phyloP scores from a whole-genome alignment of 2,797 vertebrate species.

The Petrocephalus schoutedeni region DNA sequence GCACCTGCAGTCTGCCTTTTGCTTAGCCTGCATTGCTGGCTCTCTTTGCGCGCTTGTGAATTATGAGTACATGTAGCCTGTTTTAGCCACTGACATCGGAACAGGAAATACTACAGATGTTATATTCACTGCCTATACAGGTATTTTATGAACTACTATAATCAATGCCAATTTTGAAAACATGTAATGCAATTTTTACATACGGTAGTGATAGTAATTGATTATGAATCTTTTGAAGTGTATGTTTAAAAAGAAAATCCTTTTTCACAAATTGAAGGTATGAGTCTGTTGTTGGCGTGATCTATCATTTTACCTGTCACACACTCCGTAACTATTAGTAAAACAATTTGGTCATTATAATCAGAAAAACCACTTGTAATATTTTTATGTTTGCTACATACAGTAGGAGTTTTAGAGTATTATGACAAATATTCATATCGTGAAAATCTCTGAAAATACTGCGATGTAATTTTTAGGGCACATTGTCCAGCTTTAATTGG shows the following conservation, averaged over 20 bases:
- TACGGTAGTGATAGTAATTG: neutral
- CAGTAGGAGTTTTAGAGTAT: neutral
- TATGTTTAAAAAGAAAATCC: neutral
- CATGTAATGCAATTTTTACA: neutral
- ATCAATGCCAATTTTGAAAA: neutral
- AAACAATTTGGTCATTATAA: neutral
- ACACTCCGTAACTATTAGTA: neutral
- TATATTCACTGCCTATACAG: neutral
- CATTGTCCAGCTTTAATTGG: conserved; percentile 25
- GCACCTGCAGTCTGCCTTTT: neutral
- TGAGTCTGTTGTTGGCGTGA: neutral
- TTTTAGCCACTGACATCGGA: neutral
- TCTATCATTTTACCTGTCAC: neutral
- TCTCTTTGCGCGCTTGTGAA: neutral
- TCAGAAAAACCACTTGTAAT: neutral
- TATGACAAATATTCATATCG: neutral
- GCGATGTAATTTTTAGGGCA: neutral
- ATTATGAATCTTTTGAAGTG: neutral
- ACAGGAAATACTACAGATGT: neutral
- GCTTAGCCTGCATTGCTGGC: neutral
- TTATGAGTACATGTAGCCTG: neutral
- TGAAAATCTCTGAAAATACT: neutral
- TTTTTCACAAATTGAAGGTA: neutral
- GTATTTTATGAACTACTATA: neutral
- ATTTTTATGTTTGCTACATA: neutral